Evolutionary conservation across 2,797 vertebrate genomes (phyloP), one percentile per base, ranked within the genome.

Genomic region (Centroberyx gerrardi): DNA sequence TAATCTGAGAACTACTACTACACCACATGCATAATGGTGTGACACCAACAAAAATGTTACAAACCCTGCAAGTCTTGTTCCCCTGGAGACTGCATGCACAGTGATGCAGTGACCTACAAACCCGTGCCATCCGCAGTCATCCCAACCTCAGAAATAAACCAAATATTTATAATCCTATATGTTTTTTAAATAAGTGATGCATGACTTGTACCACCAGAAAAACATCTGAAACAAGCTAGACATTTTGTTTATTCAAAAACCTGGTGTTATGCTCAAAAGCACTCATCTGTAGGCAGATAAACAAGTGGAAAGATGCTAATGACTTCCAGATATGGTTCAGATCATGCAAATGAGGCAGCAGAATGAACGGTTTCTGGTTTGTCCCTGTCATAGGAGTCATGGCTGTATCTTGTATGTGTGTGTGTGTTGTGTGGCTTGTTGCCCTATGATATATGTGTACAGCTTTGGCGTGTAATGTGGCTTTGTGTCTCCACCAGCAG

Each of bases 261-360:
- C 72, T 53, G 55, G 56, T 33, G 56, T 72, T 68, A 40, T 58
- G 68, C 73, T 79, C 49, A 80, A 71, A 87, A 59, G 71, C 74
- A 82, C 86, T 88, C 81, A 78, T 91, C 81, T 87, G 84, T 72
- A 56, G 67, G 81, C 78, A 81, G 77, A 89, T 74, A 90, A 91
- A 93, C 87, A 88, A 90, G 86, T 87, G 82, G 78, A 87, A 83
- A 87, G 83, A 91, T 84, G 83, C 80, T 92, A 91, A 90, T 86
- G 82, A 86, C 83, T 85, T 88, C 73, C 88, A 90, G 81, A 88
- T 88, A 76, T 52, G 68, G 66, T 72, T 84, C 81, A 82, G 61
- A 90, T 83, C 73, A 89, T 88, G 88, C 68, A 93, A 90, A 92
- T 85, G 76, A 89, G 84, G 79, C 79, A 55, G 69, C 63, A 60